A percentile compares a stretch with the other conserved stretches of the same genome.
Conservation (phyloP, 2,113 vertebrate species). For the Euleptes europaea region DNA sequence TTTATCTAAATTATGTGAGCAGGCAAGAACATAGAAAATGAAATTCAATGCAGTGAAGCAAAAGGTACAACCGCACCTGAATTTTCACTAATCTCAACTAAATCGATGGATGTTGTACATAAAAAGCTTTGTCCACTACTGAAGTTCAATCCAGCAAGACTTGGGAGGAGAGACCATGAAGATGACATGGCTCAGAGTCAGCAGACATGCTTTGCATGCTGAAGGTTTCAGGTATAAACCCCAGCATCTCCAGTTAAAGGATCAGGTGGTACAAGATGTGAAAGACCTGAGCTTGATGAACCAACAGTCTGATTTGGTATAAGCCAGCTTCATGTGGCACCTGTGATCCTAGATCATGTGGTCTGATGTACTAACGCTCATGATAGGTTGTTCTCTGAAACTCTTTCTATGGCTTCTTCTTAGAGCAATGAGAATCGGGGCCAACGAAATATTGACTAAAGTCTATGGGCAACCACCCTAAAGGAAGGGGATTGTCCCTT, state of each 20-base stretch:
- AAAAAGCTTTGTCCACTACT: background rate
- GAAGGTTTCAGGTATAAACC: no score
- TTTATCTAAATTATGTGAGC: no score
- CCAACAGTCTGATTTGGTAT: no score
- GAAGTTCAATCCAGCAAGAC: background rate
- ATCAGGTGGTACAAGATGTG: no score
- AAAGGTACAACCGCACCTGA: background rate
- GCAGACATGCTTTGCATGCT: no score
- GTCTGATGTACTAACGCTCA: background rate
- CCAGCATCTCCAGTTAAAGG: no score
- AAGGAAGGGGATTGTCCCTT: background rate
- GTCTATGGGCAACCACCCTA: background rate
- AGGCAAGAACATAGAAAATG: no score
- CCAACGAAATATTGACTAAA: background rate
- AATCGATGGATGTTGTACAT: background rate
- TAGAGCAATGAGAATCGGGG: background rate
- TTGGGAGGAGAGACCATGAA: background rate
- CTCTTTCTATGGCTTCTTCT: no score
- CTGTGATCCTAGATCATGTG: no score
- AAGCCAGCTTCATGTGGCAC: no score
- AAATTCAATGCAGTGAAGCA: no score
- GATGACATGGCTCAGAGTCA: background rate
- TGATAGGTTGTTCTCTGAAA: background rate
- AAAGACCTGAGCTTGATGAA: no score
- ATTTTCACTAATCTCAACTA: background rate